phyloP scores from a whole-genome alignment of 2,797 vertebrate species.

The Harpagifer antarcticus region DNA sequence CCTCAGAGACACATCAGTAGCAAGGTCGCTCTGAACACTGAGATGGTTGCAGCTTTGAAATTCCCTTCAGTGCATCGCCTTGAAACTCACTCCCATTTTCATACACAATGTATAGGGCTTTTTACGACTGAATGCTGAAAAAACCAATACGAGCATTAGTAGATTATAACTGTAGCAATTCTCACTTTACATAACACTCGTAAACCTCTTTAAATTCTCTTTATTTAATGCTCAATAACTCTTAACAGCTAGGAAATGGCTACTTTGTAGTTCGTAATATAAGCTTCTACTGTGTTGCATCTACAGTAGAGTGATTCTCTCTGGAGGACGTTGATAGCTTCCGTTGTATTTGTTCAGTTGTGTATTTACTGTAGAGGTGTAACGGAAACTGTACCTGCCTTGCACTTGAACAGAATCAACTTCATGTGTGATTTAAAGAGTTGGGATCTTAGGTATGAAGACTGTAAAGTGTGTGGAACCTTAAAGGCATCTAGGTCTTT shows the following conservation, averaged over 20 bases:
- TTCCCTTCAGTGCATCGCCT: conserved; percentile 75
- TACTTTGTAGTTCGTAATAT: neutral
- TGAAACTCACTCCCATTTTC: conserved; percentile 70
- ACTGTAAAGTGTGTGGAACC: too few species aligned
- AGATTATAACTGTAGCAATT: conserved; percentile 27
- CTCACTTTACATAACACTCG: conserved; percentile 18
- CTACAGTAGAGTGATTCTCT: neutral
- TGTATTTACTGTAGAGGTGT: neutral
- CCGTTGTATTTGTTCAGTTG: neutral
- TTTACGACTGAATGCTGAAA: conserved; percentile 43
- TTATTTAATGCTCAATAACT: neutral
- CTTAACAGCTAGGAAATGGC: neutral
- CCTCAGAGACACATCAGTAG: conserved; percentile 82
- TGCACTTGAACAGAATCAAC: neutral
- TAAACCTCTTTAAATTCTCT: conserved; percentile 21
- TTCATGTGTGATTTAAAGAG: conserved; percentile 9
- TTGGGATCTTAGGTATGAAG: conserved; percentile 7
- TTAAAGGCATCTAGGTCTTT: too few species aligned
- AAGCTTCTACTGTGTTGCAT: neutral
- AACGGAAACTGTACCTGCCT: neutral
- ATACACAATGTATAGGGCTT: conserved; percentile 53
- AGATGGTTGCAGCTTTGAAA: conserved; percentile 80
- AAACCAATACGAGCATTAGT: conserved; percentile 14
- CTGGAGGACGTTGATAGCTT: neutral
- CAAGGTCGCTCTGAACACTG: conserved; percentile 81